Percentiles rank a stretch among this genome's conserved stretches.
phyloP scores from a whole-genome alignment of 2,797 vertebrate species.

The Tragelaphus oryx region DNA sequence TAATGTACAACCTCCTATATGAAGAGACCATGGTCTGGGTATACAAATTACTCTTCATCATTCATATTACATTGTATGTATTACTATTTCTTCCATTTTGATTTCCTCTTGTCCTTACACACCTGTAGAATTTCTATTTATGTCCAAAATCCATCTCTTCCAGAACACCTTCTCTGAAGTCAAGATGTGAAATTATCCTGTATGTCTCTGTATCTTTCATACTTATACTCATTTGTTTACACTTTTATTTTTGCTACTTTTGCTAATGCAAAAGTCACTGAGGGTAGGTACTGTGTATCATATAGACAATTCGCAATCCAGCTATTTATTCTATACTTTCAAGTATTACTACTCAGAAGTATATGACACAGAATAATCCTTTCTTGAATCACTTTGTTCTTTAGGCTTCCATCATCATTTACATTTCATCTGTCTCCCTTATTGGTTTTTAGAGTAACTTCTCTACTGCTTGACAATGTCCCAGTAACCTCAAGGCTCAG shows the following conservation, averaged over 20 bases:
- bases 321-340: neutral
- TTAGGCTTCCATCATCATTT: neutral
- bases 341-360: neutral
- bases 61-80: neutral
- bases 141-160: neutral
- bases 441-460: neutral
- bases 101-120: neutral
- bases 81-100: neutral
- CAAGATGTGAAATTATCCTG: neutral
- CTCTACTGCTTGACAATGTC: neutral
- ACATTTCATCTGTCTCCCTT: neutral
- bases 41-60: neutral
- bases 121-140: neutral
- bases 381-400: constrained; percentile 11
- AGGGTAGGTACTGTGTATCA: neutral
- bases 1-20: neutral
- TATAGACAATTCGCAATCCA: neutral
- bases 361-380: neutral
- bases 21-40: neutral
- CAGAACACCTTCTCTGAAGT: neutral
- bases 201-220: neutral
- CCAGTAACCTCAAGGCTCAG: neutral
- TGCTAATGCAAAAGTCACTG: neutral
- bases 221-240: constrained; percentile 1
- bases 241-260: neutral